These are phyloP conservation scores for Oscheius sp. DNA, from an alignment of 2,888 invertebrate genomes.

Conservation along the genomic window DNA sequence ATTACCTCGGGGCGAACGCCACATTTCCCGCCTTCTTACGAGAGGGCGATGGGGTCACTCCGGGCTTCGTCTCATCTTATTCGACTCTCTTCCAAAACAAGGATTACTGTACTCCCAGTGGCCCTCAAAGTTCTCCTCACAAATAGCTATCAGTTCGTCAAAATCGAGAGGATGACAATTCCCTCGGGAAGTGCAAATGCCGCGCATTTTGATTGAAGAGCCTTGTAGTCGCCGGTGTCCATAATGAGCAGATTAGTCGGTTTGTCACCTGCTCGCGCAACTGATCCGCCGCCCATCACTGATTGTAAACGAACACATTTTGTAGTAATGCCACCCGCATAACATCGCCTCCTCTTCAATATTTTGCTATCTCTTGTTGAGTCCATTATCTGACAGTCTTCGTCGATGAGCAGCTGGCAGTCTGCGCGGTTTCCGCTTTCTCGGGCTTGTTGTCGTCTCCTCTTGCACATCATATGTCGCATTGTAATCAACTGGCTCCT, in stretches of 20 bases:
- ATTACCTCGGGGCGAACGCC: slow-evolving; percentile 3
- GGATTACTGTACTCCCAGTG: background rate
- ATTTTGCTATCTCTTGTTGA: no score
- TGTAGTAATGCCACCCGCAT: slow-evolving; percentile 7
- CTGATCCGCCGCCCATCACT: background rate
- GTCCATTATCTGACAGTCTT: background rate
- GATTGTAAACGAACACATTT: background rate
- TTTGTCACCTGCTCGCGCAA: slow-evolving; percentile 3
- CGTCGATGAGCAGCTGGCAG: slow-evolving; percentile 22
- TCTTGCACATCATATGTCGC: slow-evolving; percentile 37
- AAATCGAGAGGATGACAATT: slow-evolving; percentile 13
- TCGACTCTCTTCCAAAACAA: background rate
- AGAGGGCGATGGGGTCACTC: no score
- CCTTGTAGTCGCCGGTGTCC: slow-evolving; percentile 29
- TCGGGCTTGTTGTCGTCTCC: slow-evolving; percentile 31
- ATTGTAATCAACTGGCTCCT: slow-evolving; percentile 35
- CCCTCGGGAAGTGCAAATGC: slow-evolving; percentile 13
- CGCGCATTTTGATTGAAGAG: slow-evolving; percentile 33
- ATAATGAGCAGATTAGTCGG: slow-evolving; percentile 35
- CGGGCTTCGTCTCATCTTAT: no score
- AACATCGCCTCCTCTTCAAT: background rate
- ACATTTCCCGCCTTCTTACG: background rate
- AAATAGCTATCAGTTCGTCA: background rate
- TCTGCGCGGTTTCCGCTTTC: slow-evolving; percentile 33
- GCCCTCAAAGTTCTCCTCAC: background rate